Evolutionary conservation across 2,797 vertebrate genomes (phyloP), one percentile per base, ranked within the genome.

Genomic region (Aeoliscus strigatus): DNA sequence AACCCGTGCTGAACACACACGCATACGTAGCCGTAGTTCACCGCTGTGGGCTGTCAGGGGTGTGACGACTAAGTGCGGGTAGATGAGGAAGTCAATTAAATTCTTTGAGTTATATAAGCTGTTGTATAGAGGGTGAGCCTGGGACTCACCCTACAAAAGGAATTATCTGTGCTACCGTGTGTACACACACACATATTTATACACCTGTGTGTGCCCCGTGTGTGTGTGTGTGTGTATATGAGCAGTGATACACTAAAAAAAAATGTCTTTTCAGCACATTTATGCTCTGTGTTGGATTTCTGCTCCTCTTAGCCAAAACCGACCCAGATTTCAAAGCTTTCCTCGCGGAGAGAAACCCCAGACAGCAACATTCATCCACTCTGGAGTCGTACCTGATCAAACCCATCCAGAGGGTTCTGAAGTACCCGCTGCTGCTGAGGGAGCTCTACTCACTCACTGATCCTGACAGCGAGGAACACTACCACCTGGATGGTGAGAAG

Each of bases 381-480:
- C 87, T 98, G 56, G 94, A 97, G 86, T 98, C 96, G 15, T 97
- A 97, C 82, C 89, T 98, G 75, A 98, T 98, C 87, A 98, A 98
- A 76, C 96, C 94, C 77, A 98, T 98, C 72, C 96, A 98, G 88
- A 87, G 96, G 61, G 90, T 98, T 29, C 89, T 98, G 53, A 98
- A 98, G 57, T 98, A 98, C 65, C 94, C 96, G 0, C 89, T 98
- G 7, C 88, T 97, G 48, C 87, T 98, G 32, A 90, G 74, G 76
- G 94, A 97, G 70, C 92, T 98, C 17, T 89, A 93, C 57, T 90
- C 91, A 0, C 88, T 97, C 52, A 97, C 94, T 0, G 91, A 97
- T 0, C 88, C 88, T 0, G 95, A 98, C 33, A 98, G 95, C 3
- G 96, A 98, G 35, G 96, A 98, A 6, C 94, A 96, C 60, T 98